A percentile compares a stretch with the other conserved stretches of the same genome.
phyloP scores from a whole-genome alignment of 2,888 invertebrate species.

The Caenorhabditis angaria region DNA sequence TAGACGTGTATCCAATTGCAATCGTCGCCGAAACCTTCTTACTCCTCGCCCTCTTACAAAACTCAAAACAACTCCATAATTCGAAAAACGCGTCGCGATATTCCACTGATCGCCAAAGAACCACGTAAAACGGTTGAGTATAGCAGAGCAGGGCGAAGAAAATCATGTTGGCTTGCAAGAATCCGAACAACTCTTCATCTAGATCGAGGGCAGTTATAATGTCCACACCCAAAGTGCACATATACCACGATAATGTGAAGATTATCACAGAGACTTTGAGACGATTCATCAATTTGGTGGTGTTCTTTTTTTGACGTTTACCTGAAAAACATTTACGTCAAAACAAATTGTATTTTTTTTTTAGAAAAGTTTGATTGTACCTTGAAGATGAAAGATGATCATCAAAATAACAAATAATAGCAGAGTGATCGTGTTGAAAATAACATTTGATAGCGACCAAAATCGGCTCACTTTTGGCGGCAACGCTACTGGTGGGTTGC shows the following conservation, averaged over 20 bases:
- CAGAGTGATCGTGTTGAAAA: conserved; percentile 6
- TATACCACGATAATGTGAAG: conserved; percentile 18
- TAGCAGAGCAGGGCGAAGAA: conserved; percentile 33
- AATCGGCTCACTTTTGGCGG: not conserved
- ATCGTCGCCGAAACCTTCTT: not conserved
- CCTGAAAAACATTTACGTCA: not conserved
- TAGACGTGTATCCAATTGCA: not conserved
- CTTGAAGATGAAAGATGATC: conserved; percentile 7
- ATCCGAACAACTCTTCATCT: conserved; percentile 21
- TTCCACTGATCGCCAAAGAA: conserved; percentile 29
- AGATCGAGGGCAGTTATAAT: conserved; percentile 21
- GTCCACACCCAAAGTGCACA: conserved; percentile 34
- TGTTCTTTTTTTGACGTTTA: not conserved
- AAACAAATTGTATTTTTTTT: not conserved
- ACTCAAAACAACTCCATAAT: conserved; percentile 13
- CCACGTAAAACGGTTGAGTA: conserved; percentile 32
- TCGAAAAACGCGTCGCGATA: conserved; percentile 29
- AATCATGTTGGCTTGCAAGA: conserved; percentile 29
- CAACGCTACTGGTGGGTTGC: conserved; percentile 14
- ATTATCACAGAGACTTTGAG: conserved; percentile 1
- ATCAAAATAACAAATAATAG: conserved; percentile 7
- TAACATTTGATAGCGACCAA: not conserved
- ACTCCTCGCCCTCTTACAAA: not conserved
- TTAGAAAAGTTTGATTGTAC: not conserved
- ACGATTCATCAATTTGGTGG: not conserved